phyloP scores from a whole-genome alignment of 2,888 invertebrate genomes.

The Epistrophella euchroma region DNA sequence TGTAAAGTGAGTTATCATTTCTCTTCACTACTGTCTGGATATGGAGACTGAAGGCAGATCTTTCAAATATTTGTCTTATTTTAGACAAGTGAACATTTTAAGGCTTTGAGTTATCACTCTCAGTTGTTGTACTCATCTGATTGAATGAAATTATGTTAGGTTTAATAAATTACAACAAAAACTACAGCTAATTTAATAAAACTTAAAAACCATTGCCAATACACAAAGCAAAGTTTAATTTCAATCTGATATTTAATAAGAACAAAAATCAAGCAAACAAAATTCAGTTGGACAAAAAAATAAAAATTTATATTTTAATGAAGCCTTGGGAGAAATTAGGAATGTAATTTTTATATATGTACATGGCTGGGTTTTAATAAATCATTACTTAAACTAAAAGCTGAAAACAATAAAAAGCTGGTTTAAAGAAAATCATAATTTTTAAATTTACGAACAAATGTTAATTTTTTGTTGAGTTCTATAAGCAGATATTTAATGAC shows the following conservation, averaged over 20 bases:
- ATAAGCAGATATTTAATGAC: not conserved
- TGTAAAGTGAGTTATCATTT: too few species aligned
- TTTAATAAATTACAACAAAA: too few species aligned
- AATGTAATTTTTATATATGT: conserved; percentile 27
- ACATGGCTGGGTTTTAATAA: conserved; percentile 16
- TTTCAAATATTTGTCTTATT: too few species aligned
- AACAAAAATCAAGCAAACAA: not conserved
- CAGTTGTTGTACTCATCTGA: too few species aligned
- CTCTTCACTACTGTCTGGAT: too few species aligned
- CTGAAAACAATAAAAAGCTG: not conserved
- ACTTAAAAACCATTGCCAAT: too few species aligned
- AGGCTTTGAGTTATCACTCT: too few species aligned
- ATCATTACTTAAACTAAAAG: conserved; percentile 4
- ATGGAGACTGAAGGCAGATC: too few species aligned
- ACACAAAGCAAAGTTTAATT: too few species aligned
- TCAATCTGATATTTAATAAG: not conserved
- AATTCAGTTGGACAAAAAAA: not conserved
- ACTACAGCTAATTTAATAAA: too few species aligned
- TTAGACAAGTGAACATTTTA: too few species aligned
- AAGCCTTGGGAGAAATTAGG: conserved; percentile 14
- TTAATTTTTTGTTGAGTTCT: not conserved
- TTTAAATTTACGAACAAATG: not conserved
- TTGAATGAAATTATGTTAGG: too few species aligned
- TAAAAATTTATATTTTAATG: not conserved
- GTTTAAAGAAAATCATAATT: not conserved